These are phyloP conservation scores for Onychostruthus taczanowskii DNA, from an alignment of 2,113 vertebrate species.

Conservation along the genomic window DNA sequence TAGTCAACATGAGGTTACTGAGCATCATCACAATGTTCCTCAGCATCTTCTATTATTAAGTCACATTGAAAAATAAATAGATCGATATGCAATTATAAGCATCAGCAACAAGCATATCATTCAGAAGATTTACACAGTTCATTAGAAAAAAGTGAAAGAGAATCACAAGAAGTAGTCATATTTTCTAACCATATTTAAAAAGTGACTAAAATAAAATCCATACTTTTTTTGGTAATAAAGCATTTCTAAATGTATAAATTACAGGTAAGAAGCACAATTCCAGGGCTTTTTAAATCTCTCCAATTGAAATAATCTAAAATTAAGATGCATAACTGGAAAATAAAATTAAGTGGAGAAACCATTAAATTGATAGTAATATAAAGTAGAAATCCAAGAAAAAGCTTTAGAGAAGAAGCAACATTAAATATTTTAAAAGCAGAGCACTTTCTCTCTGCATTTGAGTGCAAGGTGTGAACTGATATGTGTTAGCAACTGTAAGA, in stretches of 20 bases:
- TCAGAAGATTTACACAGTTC: not conserved
- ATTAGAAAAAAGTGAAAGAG: not conserved
- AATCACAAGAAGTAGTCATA: not conserved
- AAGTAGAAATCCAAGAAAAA: not conserved
- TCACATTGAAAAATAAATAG: conserved; percentile 18
- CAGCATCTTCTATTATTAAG: not conserved
- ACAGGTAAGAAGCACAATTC: not conserved
- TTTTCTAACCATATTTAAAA: not conserved
- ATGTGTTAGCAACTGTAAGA: not conserved
- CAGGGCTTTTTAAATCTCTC: not conserved
- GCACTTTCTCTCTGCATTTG: not conserved
- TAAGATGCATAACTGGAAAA: not conserved
- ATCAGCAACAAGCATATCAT: not conserved
- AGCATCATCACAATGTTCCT: not conserved
- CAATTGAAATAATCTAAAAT: not conserved
- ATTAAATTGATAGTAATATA: not conserved
- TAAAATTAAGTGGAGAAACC: not conserved
- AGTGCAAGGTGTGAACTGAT: not conserved
- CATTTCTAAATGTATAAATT: not conserved
- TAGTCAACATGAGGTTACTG: not conserved
- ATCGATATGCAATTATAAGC: not conserved
- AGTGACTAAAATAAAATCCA: not conserved
- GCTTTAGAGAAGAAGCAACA: not conserved
- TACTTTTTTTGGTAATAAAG: not conserved
- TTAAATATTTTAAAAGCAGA: not conserved